These are phyloP conservation scores for Caenorhabditis sp. DNA, from an alignment of 2,888 invertebrate species.

Conservation along the genomic window DNA sequence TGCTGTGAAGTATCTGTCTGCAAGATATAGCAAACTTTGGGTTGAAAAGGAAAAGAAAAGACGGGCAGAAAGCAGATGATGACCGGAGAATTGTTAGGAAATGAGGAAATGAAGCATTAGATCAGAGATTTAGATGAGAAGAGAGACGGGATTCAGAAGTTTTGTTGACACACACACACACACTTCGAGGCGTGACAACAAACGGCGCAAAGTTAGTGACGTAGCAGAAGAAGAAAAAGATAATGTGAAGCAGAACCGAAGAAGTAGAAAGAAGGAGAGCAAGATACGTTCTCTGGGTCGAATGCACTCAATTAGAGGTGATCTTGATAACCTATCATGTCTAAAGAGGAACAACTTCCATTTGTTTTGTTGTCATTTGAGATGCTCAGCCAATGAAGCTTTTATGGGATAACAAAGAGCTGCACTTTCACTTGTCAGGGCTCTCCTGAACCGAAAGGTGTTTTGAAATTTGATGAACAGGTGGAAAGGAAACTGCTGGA, in stretches of 20 bases:
- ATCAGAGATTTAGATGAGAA: conserved; percentile 9
- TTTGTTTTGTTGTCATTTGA: no score
- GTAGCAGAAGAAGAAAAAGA: background rate
- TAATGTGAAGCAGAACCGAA: background rate
- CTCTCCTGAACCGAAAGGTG: background rate
- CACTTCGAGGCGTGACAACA: conserved; percentile 2
- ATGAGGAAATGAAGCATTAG: conserved; percentile 1
- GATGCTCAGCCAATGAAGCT: no score
- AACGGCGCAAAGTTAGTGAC: background rate
- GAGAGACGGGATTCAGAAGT: conserved; percentile 20
- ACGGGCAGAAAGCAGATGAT: background rate
- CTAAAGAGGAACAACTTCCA: no score
- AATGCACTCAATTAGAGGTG: background rate
- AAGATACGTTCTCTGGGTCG: background rate
- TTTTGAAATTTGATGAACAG: background rate
- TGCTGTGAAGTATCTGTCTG: conserved; percentile 19
- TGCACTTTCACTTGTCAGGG: background rate
- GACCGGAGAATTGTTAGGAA: background rate
- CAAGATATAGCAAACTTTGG: background rate
- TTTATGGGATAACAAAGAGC: background rate
- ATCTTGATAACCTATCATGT: background rate
- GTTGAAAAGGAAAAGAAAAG: background rate
- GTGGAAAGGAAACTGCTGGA: background rate
- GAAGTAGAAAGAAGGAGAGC: no score
- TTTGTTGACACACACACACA: conserved; percentile 20